phyloP scores from a whole-genome alignment of 2,113 vertebrate genomes.

The Amblyornis subalaris region DNA sequence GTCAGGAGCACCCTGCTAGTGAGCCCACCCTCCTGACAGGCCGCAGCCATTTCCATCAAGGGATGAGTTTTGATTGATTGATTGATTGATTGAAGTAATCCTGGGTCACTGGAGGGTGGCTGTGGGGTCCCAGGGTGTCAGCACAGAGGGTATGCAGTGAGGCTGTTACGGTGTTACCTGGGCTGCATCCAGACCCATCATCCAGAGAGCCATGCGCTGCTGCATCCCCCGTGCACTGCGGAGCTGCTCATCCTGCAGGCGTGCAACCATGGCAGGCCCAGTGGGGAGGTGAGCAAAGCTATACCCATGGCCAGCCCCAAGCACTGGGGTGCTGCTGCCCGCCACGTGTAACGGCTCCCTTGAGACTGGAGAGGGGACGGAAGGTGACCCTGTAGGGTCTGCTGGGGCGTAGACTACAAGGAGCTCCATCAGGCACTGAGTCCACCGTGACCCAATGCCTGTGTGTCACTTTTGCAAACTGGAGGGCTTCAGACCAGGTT shows the following conservation, averaged over 20 bases:
- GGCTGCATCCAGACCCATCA: neutral
- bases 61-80: neutral
- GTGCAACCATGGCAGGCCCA: neutral
- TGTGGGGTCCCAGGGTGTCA: neutral
- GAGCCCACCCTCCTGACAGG: neutral
- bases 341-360: neutral
- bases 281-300: neutral
- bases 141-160: neutral
- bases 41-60: accelerated
- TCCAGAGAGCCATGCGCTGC: neutral
- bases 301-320: neutral
- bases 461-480: neutral
- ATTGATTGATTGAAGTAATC: neutral
- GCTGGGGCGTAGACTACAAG: neutral
- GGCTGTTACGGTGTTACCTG: neutral
- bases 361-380: neutral
- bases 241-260: neutral
- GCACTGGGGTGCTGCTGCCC: neutral
- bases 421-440: neutral
- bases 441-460: neutral
- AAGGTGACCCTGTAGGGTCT: neutral
- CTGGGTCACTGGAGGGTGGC: neutral
- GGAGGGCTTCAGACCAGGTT: neutral
- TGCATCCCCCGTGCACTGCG: neutral
- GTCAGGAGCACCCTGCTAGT: neutral